These are phyloP conservation scores for Falco berigora DNA, from an alignment of 2,797 vertebrate species.

Conservation along the genomic window DNA sequence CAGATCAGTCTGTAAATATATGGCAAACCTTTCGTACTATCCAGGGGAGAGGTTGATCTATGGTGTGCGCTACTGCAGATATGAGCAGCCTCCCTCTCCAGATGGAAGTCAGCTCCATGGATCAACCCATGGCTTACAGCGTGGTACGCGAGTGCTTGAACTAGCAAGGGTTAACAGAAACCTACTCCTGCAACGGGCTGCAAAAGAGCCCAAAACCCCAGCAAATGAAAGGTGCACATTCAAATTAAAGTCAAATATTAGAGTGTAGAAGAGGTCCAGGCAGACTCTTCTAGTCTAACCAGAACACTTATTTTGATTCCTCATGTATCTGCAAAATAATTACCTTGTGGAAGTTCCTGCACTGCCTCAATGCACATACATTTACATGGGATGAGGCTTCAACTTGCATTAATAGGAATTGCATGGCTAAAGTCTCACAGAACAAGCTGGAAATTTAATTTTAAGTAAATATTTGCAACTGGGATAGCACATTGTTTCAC, in stretches of 20 bases:
- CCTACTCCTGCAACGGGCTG: neutral
- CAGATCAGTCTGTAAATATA: neutral
- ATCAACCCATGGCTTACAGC: neutral
- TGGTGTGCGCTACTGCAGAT: neutral
- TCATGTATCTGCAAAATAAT: slow-evolving; percentile 33
- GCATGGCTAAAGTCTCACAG: neutral
- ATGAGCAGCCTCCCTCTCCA: neutral
- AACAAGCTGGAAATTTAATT: neutral
- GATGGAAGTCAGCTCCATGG: neutral
- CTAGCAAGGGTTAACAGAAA: neutral
- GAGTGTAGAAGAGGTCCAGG: neutral
- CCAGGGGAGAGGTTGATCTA: neutral
- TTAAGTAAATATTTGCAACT: neutral
- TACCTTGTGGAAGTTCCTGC: neutral
- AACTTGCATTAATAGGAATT: neutral
- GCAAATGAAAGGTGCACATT: slow-evolving; percentile 19
- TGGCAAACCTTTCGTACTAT: neutral
- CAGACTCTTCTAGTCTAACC: slow-evolving; percentile 18
- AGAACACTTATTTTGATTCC: slow-evolving; percentile 47
- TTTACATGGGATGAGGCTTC: neutral
- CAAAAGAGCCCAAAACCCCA: neutral
- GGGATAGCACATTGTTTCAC: neutral
- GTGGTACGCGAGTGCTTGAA: neutral
- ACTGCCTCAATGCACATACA: neutral
- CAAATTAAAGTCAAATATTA: slow-evolving; percentile 59